phyloP scores from a whole-genome alignment of 2,797 vertebrate genomes.

The Aselliscus stoliczkanus region DNA sequence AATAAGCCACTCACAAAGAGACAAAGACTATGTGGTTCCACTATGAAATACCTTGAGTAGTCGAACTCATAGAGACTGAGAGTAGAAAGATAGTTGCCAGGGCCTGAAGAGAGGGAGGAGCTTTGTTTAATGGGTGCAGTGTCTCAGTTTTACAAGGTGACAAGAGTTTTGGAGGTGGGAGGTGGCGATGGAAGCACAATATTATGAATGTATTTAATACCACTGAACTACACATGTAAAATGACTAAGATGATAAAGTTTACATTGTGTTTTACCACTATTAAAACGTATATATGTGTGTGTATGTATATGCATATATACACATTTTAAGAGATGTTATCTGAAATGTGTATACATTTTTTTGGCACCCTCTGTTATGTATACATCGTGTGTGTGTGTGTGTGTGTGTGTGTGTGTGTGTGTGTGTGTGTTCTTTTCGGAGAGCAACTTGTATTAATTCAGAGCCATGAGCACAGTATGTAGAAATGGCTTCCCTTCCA shows the following conservation, averaged over 20 bases:
- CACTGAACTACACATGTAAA: neutral
- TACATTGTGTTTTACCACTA: neutral
- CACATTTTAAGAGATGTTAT: too few relatives aligned
- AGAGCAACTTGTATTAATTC: neutral
- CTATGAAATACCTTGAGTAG: neutral
- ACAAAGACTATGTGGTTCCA: neutral
- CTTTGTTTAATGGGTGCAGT: neutral
- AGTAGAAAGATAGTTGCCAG: neutral
- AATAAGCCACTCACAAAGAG: neutral
- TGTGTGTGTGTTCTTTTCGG: neutral
- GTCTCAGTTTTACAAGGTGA: neutral
- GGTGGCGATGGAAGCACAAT: neutral
- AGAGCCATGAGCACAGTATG: neutral
- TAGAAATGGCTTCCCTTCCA: conserved; percentile 47
- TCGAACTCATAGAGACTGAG: neutral
- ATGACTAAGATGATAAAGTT: neutral
- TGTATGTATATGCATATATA: too few relatives aligned
- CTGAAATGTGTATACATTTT: too few relatives aligned
- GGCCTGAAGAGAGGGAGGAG: neutral
- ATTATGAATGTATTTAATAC: neutral
- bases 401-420: too few relatives aligned
- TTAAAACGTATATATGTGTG: neutral
- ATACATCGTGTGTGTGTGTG: too few relatives aligned
- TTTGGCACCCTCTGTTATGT: too few relatives aligned
- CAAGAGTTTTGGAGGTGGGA: neutral